Conservation (phyloP, 2,888 invertebrate genomes). For the Drosophila peninsularis region DNA sequence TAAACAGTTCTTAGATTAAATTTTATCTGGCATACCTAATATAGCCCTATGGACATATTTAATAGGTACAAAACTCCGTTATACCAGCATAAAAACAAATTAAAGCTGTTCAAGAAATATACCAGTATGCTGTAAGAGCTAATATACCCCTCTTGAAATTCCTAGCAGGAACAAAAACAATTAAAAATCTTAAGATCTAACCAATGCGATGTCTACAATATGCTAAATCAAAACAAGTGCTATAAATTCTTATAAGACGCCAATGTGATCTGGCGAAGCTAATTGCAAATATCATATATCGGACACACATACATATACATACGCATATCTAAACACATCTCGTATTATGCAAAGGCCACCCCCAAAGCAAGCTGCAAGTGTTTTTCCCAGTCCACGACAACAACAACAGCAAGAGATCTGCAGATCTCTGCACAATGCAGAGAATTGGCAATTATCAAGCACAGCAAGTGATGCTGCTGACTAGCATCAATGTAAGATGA, state of each 20-base stretch:
- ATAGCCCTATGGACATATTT: too few relatives aligned
- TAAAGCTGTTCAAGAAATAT: too few relatives aligned
- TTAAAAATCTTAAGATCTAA: not conserved
- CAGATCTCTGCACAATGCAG: slow-evolving; percentile 36
- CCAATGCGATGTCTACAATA: not conserved
- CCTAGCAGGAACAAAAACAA: not conserved
- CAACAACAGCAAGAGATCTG: not conserved
- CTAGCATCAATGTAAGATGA: slow-evolving; percentile 45
- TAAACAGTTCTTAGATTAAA: too few relatives aligned
- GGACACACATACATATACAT: not conserved
- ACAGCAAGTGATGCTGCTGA: slow-evolving; percentile 59
- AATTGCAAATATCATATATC: slow-evolving; percentile 13
- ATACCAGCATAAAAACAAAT: too few relatives aligned
- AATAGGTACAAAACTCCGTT: too few relatives aligned
- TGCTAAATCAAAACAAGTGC: not conserved
- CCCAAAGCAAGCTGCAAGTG: slow-evolving; percentile 28
- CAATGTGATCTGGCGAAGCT: slow-evolving; percentile 7
- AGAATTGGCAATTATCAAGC: slow-evolving; percentile 61
- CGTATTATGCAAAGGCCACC: slow-evolving; percentile 32
- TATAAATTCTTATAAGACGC: not conserved
- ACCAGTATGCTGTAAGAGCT: too few relatives aligned
- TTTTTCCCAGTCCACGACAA: slow-evolving; percentile 15
- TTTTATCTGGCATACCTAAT: too few relatives aligned
- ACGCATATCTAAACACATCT: not conserved
- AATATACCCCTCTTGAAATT: too few relatives aligned